Evolutionary conservation across 2,888 invertebrate species (phyloP), one percentile per base, ranked within the genome.

Genomic region (Aradus depressus): DNA sequence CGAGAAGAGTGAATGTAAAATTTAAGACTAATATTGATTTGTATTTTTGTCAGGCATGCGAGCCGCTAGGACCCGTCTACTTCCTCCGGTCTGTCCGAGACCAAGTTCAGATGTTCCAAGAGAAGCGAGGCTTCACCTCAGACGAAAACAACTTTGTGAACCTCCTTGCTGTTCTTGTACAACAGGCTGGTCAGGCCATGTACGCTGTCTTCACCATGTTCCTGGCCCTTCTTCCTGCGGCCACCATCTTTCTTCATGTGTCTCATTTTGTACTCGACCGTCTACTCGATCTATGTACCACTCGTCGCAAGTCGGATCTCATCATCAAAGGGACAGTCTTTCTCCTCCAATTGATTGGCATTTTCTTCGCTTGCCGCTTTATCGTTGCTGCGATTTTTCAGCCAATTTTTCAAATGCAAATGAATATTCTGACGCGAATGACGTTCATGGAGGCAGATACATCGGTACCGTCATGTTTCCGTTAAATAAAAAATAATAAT

Each of bases 71-170:
- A 12, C 52, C 54, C 3, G 52, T 55, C 3, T 55, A 52, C 35
- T 44, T 55, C 2, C 26, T 57, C 41, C 44, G 51, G 22, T 51
- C 52, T n/a, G 54, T 57, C 3, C 31, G 52, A 18, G 57, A 57
- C 28, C 57, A 57, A 37, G 38, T 57, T 0, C 51, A 50, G n/a
- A 19, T 53, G 6, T 53, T 55, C 16, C 57, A 57, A 44, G 57
- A 57, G 32, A 50, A 52, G 26, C 34, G 57, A 37, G 57, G 57
- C 8, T 47, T 52, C 12, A 50, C 50, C 3, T 44, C 52, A 3
- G 57, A 57, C 12, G 57, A 57, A 21, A 57, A 57, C 31, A 57
- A 57, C 19, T 57, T 57, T 23, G 54, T 57, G 8, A 57, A 57
- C 34, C 34, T 57, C 2, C n/a, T 52, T 22, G 54, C 54, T 4